Evolutionary conservation across 2,797 vertebrate genomes (phyloP), one percentile per base, ranked within the genome.

Genomic region (Carduelis carduelis): DNA sequence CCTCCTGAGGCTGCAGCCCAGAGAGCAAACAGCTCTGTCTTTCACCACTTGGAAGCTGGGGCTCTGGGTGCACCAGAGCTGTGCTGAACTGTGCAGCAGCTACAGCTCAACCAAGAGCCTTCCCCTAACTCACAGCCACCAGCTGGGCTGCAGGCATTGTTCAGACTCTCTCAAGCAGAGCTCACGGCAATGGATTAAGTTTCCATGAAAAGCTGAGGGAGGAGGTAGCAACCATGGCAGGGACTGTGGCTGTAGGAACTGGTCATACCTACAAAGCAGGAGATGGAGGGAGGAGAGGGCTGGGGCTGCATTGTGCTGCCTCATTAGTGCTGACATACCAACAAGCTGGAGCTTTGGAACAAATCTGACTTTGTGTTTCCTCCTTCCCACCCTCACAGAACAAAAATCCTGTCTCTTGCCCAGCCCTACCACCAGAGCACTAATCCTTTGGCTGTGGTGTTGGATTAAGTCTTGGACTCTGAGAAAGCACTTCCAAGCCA

Each of bases 401-500:
- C 47, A 95, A 72, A 71, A 94, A 55, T 75, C 59, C 50, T 20
- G 16, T n/a, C 65, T 74, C 64, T 47, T 92, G 89, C 75, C 90
- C 84, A 95, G 90, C 76, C 64, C 65, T 71, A 41, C 84, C 4
- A 8, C 55, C 50, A 59, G 46, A 82, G 37, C 66, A 66, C 30
- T 81, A 87, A 91, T 91, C 52, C 83, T 87, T 89, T 0, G 37
- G 85, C 56, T 91, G 77, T 64, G 93, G 41, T 39, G 15, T 47
- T 56, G 37, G 81, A 83, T 92, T 77, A 69, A 76, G 53, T 37
- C 74, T 86, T 1, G 2, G 59, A 59, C 63, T n/a, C 60, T 50
- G 34, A 84, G 66, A 80, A 95, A 79, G 56, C 60, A 82, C 87
- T 94, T 93, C 81, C 76, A 94, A 89, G 55, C 63, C 87, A 77